phyloP scores from a whole-genome alignment of 1,140 invertebrate genomes.

The Hyles vespertilio region DNA sequence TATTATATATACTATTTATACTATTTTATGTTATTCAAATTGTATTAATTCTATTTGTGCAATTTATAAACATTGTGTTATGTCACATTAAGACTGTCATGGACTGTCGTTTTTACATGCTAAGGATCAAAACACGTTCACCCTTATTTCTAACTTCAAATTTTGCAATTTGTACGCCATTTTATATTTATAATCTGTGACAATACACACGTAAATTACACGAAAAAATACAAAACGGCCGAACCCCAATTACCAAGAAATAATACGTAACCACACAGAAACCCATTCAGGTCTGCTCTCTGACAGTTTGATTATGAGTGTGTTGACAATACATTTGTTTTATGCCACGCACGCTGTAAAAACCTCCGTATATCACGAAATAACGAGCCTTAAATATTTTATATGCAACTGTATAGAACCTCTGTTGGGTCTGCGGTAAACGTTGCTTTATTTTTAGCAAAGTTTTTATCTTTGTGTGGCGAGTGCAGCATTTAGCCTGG shows the following conservation, averaged over 20 bases:
- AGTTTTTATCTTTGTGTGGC: constrained; percentile 36
- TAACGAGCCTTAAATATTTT: constrained; percentile 48
- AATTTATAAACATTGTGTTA: too few relatives aligned
- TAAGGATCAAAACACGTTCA: too few relatives aligned
- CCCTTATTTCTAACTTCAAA: too few relatives aligned
- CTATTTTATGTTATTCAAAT: too few relatives aligned
- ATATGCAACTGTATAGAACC: constrained; percentile 28
- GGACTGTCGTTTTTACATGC: too few relatives aligned
- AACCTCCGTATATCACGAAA: constrained; percentile 17
- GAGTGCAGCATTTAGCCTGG: constrained; percentile 25
- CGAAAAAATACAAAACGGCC: too few relatives aligned
- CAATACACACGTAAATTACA: too few relatives aligned
- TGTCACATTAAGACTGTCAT: too few relatives aligned
- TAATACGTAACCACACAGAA: neutral
- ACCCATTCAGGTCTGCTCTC: neutral
- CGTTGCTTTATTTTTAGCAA: constrained; percentile 29
- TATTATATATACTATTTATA: too few relatives aligned
- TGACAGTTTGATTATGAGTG: constrained; percentile 2
- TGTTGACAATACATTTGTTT: constrained; percentile 22
- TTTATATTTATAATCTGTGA: too few relatives aligned
- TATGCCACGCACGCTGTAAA: constrained; percentile 6
- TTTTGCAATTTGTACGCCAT: too few relatives aligned
- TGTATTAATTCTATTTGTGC: too few relatives aligned
- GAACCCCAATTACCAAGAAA: neutral
- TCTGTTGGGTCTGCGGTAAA: constrained; percentile 8